Percentiles rank a stretch among this genome's conserved stretches.
Conservation (phyloP, 1,140 invertebrate species). For the Lepidostoma basale region DNA sequence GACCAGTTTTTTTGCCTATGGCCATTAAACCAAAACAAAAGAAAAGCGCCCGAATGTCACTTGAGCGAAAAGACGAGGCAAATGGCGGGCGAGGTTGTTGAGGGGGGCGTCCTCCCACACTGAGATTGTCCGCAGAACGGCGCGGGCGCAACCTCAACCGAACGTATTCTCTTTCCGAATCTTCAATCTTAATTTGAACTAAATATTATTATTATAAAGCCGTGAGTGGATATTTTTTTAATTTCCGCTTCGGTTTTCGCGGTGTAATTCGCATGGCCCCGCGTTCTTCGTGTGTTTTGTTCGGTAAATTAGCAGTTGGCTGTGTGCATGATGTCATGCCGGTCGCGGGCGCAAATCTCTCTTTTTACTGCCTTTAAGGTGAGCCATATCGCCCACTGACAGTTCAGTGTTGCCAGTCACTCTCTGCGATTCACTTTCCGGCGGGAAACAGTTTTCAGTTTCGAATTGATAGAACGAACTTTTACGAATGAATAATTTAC, state of each 20-base stretch:
- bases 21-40: slow-evolving; percentile 15
- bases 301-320: background rate
- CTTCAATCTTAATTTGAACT: too few species aligned
- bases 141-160: background rate
- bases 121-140: background rate
- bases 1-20: slow-evolving; percentile 1
- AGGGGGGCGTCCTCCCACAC: slow-evolving; percentile 13
- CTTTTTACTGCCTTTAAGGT: background rate
- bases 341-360: background rate
- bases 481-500: too few species aligned
- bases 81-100: slow-evolving; percentile 2
- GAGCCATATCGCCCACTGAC: slow-evolving; percentile 10
- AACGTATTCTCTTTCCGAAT: background rate
- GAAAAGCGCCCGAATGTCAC: slow-evolving; percentile 13
- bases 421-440: background rate
- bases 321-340: slow-evolving; percentile 14
- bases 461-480: too few species aligned
- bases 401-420: background rate
- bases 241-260: background rate
- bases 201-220: too few species aligned
- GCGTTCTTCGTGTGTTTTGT: background rate
- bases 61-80: background rate
- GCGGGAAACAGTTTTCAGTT: too few species aligned
- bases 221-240: background rate
- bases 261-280: background rate